Evolutionary conservation across 2,888 invertebrate genomes (phyloP).

Genomic region (Stenchaetothrips biformis): DNA sequence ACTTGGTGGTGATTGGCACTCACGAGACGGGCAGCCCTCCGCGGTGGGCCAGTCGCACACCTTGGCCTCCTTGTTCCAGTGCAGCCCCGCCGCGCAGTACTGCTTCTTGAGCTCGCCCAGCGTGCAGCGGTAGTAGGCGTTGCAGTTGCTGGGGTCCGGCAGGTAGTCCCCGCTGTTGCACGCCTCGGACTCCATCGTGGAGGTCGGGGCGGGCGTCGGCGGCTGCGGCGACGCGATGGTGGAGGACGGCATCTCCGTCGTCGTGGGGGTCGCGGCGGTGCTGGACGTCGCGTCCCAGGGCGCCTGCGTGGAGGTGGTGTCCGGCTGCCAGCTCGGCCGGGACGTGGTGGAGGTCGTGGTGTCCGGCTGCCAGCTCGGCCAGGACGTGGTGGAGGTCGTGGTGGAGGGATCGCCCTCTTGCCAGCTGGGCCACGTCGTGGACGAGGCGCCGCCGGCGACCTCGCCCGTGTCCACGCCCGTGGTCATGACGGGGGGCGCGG

Average conservation of each 20-base stretch:
- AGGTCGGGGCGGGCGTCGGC: conserved; percentile 30
- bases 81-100: conserved; percentile 72
- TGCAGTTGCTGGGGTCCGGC: conserved; percentile 64
- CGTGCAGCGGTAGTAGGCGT: conserved; percentile 70
- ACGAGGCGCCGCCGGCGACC: conserved; percentile 32
- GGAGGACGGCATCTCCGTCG: conserved; percentile 31
- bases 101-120: conserved; percentile 65
- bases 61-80: conserved; percentile 64
- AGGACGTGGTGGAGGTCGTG: conserved; percentile 37
- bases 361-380: conserved; percentile 39
- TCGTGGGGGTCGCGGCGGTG: conserved; percentile 39
- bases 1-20: neutral
- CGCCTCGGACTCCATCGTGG: conserved; percentile 40
- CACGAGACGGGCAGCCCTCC: conserved; percentile 58
- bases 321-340: conserved; percentile 39
- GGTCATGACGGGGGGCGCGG: conserved; percentile 68
- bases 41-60: conserved; percentile 77
- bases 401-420: conserved; percentile 26
- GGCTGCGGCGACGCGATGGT: conserved; percentile 28
- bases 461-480: conserved; percentile 59
- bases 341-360: conserved; percentile 39
- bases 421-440: conserved; percentile 25
- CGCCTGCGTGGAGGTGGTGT: conserved; percentile 28
- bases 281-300: conserved; percentile 35
- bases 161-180: conserved; percentile 44